Conservation (phyloP, 2,797 vertebrate genomes). For the Telmatherina bonti region DNA sequence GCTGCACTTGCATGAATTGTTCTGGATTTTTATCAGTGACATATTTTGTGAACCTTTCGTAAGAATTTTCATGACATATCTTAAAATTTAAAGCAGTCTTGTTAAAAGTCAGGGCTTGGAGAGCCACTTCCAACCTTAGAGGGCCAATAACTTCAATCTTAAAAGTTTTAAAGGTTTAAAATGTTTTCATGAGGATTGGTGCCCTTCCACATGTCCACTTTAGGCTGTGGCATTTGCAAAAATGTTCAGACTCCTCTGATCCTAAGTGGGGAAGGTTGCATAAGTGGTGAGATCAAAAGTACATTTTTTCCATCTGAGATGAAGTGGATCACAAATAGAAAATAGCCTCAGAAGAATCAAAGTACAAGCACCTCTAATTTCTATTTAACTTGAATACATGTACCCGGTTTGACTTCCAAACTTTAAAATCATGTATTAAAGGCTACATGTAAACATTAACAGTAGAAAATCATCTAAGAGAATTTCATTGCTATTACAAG, state of each 20-base stretch:
- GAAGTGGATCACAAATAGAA: neutral
- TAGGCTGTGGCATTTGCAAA: neutral
- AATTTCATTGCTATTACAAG: neutral
- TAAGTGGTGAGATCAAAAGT: neutral
- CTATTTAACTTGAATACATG: neutral
- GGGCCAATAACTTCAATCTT: too few species aligned
- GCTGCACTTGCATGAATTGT: too few species aligned
- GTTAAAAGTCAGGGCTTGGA: too few species aligned
- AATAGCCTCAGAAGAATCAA: neutral
- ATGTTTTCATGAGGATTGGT: neutral
- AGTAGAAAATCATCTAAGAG: neutral
- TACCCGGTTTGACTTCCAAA: neutral
- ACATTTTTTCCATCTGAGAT: neutral
- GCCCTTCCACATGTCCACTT: neutral
- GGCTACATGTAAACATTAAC: neutral
- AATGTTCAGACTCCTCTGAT: neutral
- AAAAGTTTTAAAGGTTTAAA: neutral
- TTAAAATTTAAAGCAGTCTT: too few species aligned
- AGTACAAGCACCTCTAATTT: neutral
- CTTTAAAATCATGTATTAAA: neutral
- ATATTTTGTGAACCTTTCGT: too few species aligned
- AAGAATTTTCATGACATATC: too few species aligned
- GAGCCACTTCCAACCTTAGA: too few species aligned
- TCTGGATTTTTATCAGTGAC: too few species aligned
- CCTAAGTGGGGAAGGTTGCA: neutral